Evolutionary conservation across 2,113 vertebrate genomes (phyloP).

Genomic region (Cyprinodon variegatus): DNA sequence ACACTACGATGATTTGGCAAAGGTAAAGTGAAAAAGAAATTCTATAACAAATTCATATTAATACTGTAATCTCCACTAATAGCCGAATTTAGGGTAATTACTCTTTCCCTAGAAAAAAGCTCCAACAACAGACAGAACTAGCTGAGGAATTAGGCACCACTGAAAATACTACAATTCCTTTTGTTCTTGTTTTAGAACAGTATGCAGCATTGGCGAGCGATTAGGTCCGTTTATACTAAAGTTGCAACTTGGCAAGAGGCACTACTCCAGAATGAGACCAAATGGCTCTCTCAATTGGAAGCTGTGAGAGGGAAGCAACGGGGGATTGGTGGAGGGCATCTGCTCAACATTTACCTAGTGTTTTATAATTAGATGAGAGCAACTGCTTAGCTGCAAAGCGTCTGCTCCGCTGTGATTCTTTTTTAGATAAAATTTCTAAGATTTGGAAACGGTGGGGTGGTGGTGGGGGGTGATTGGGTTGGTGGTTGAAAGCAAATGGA

Average conservation of each 20-base stretch:
- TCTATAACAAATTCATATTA: not conserved
- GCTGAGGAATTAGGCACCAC: conserved; percentile 16
- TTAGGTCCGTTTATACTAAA: conserved; percentile 72
- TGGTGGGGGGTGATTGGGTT: conserved; percentile 28
- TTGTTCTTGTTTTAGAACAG: conserved; percentile 53
- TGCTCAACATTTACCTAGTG: conserved; percentile 81
- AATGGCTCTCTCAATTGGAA: conserved; percentile 78
- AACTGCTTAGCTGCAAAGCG: conserved; percentile 74
- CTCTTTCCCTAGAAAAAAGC: not conserved
- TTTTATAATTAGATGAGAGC: conserved; percentile 80
- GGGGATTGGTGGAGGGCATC: conserved; percentile 71
- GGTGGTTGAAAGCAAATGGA: conserved; percentile 27
- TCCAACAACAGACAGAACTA: not conserved
- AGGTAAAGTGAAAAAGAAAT: not conserved
- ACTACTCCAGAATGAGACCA: conserved; percentile 74
- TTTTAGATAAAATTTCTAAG: conserved; percentile 63
- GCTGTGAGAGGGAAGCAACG: conserved; percentile 36
- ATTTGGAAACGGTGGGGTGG: conserved; percentile 49
- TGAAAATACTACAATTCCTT: conserved; percentile 57
- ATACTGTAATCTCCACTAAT: not conserved
- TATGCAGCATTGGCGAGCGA: conserved; percentile 36
- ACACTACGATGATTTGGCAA: not conserved
- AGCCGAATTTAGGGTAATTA: not conserved
- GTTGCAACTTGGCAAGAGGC: conserved; percentile 61
- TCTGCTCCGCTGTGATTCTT: conserved; percentile 74